phyloP scores from a whole-genome alignment of 2,888 invertebrate genomes.

The Sarcophaga variegata region DNA sequence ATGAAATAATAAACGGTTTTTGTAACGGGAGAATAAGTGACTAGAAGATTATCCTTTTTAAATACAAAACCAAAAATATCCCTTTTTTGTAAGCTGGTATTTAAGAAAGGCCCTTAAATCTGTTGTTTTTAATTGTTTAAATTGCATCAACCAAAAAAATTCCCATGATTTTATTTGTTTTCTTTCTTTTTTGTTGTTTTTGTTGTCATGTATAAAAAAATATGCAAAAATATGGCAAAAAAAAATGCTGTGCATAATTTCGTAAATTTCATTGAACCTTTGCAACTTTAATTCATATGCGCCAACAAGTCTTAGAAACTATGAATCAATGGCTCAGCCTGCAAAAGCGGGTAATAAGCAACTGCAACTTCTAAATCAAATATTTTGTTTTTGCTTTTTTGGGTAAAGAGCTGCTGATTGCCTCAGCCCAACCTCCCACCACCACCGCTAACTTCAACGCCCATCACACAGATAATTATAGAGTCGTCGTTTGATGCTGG shows the following conservation, averaged over 20 bases:
- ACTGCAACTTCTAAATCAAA: constrained; percentile 14
- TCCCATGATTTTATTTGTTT: background rate
- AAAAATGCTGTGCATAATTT: background rate
- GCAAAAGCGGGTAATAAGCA: background rate
- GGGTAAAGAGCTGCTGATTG: background rate
- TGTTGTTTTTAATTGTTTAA: background rate
- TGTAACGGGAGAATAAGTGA: no score
- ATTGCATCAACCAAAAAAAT: background rate
- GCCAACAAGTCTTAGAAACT: constrained; percentile 76
- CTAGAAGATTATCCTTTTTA: background rate
- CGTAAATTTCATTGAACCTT: background rate
- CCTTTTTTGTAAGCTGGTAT: no score
- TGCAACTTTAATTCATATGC: constrained; percentile 78
- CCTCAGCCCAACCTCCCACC: background rate
- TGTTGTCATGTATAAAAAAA: background rate
- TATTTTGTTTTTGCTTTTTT: background rate
- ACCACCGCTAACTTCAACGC: background rate
- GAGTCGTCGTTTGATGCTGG: constrained; percentile 39
- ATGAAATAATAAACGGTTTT: background rate
- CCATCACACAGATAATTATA: constrained; percentile 42
- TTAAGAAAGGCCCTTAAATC: background rate
- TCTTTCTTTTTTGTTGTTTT: no score
- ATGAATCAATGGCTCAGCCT: constrained; percentile 3
- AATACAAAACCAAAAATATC: background rate
- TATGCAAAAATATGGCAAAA: background rate